Evolutionary conservation across 2,797 vertebrate species (phyloP), one percentile per base, ranked within the genome.

Genomic region (Tinamus major): DNA sequence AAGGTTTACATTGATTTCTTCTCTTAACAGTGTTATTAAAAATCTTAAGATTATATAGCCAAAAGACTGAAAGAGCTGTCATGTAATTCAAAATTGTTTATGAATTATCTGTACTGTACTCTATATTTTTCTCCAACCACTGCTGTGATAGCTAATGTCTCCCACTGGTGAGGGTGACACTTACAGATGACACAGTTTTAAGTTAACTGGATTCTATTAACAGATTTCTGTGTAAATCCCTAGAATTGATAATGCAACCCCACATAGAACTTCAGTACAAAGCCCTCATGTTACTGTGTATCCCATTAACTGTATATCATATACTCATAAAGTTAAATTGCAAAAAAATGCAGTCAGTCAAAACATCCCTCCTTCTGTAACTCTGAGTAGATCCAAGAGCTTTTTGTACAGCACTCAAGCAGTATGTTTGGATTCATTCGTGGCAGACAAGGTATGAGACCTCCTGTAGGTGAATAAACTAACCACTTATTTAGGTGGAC

Each of bases 121-220:
- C 63, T 74, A 51, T 70, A 70, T 77, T 92, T 93, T 91, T 92
- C 70, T 63, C 48, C 70, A 88, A 67, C 37, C 51, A 93, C 89
- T 93, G 92, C 94, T 96, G 92, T 93, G 92, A 94, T 91, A 93
- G 87, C 79, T 95, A 92, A 95, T 85, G 90, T 87, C 82, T 96
- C 92, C 89, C 87, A 72, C 15, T 88, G 92, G 87, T 59, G 84
- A 67, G n/a, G 89, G 82, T 95, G 94, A 93, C 94, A 95, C 92
- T 92, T 95, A 88, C 85, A 94, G 92, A 96, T 92, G 79, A 71
- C 91, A 90, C n/a, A 91, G 92, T 84, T 93, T 91, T 93, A 93
- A 94, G 89, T 74, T 95, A 95, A 94, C 93, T 81, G 61, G 74
- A 91, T 92, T 93, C 92, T 82, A 92, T 96, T 96, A 96, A 65